A percentile compares a stretch with the other conserved stretches of the same genome.
Conservation (phyloP, 2,113 vertebrate genomes). For the Serinus canaria region DNA sequence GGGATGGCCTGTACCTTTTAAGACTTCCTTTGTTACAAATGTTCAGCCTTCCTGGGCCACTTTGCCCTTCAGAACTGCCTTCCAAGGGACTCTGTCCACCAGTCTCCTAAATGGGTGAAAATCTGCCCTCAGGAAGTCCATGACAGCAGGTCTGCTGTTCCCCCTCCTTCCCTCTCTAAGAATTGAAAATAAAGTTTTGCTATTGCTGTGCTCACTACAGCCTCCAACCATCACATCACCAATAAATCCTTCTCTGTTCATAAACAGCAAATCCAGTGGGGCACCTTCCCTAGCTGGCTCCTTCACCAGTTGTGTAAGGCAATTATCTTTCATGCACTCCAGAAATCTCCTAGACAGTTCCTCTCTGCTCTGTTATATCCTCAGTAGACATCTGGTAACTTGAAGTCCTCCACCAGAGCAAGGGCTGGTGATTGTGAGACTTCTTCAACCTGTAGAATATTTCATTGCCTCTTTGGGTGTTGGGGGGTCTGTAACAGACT, state of each 20-base stretch:
- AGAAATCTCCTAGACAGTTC: background rate
- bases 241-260: background rate
- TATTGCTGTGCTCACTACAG: fast-evolving
- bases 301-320: background rate
- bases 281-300: background rate
- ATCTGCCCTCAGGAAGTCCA: background rate
- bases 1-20: background rate
- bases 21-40: background rate
- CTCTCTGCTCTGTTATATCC: background rate
- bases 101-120: background rate
- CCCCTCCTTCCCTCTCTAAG: background rate
- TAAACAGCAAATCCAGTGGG: background rate
- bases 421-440: background rate
- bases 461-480: background rate
- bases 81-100: background rate
- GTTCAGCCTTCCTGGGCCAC: background rate
- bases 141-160: background rate
- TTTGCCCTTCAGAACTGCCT: background rate
- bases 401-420: background rate
- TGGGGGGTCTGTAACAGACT: background rate
- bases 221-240: background rate
- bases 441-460: background rate
- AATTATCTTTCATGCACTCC: background rate
- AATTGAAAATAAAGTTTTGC: background rate
- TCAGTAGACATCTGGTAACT: background rate